Evolutionary conservation across 2,888 invertebrate genomes (phyloP).

Genomic region (Brachyptera putata): DNA sequence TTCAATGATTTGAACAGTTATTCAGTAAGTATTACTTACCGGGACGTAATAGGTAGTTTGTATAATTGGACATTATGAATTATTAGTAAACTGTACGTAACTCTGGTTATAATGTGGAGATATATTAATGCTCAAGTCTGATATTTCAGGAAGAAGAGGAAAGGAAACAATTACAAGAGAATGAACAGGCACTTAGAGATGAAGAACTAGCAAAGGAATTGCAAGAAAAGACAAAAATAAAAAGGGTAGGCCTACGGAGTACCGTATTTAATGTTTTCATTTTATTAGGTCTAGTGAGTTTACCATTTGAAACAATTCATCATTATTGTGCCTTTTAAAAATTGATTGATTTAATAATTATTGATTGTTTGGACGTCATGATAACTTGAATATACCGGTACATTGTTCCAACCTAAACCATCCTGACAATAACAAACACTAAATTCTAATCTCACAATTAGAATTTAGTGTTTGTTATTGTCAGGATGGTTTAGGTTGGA

Average conservation of each 20-base stretch:
- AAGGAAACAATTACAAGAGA: slow-evolving; percentile 35
- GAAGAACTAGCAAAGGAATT: slow-evolving; percentile 46
- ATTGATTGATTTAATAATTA: too few species aligned
- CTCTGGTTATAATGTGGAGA: background rate
- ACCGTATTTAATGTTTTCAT: too few species aligned
- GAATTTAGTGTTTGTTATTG: too few species aligned
- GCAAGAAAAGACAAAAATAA: slow-evolving; percentile 45
- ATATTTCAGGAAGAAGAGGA: slow-evolving; percentile 29
- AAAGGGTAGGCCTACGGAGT: background rate
- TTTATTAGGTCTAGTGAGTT: too few species aligned
- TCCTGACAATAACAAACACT: too few species aligned
- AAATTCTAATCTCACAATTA: too few species aligned
- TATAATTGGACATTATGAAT: background rate
- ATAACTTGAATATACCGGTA: too few species aligned
- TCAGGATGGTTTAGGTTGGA: too few species aligned
- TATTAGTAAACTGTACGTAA: background rate
- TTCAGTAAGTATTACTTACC: background rate
- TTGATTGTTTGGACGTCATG: too few species aligned
- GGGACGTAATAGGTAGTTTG: background rate
- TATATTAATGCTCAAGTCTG: background rate
- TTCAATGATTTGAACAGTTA: background rate
- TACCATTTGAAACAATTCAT: too few species aligned
- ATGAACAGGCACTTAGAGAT: slow-evolving; percentile 42
- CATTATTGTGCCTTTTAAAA: too few species aligned
- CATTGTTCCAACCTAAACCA: too few species aligned